Percentiles rank a stretch among this genome's conserved stretches.
phyloP scores from a whole-genome alignment of 1,140 invertebrate species.

The Diabrotica virgifera region DNA sequence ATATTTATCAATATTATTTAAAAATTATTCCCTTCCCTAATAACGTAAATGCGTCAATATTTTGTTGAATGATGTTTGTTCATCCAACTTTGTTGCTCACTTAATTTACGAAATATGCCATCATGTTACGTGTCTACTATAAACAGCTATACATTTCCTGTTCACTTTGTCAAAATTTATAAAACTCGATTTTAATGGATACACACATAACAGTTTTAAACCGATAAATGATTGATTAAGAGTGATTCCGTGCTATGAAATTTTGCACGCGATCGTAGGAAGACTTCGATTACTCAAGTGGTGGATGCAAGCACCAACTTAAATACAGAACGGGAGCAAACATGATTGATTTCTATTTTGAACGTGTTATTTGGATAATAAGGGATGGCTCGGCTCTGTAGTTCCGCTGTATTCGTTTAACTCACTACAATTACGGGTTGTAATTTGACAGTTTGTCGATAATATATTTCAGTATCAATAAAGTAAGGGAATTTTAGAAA shows the following conservation, averaged over 20 bases:
- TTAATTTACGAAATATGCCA: too few species aligned
- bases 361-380: conserved; percentile 10
- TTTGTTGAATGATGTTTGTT: too few species aligned
- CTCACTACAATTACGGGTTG: not conserved
- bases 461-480: too few species aligned
- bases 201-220: conserved; percentile 11
- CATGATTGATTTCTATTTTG: conserved; percentile 27
- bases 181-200: not conserved
- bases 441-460: too few species aligned
- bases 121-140: too few species aligned
- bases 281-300: conserved; percentile 29
- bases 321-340: conserved; percentile 16
- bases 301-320: conserved; percentile 34
- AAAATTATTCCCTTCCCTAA: too few species aligned
- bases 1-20: too few species aligned
- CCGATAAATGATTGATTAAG: conserved; percentile 40
- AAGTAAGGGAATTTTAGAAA: too few species aligned
- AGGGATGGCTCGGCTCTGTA: conserved; percentile 1
- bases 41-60: too few species aligned
- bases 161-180: not conserved
- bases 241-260: conserved; percentile 34
- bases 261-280: conserved; percentile 27
- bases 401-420: not conserved
- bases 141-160: too few species aligned
- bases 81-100: too few species aligned